Conservation (phyloP, 2,113 vertebrate genomes). For the Loxodonta africana region DNA sequence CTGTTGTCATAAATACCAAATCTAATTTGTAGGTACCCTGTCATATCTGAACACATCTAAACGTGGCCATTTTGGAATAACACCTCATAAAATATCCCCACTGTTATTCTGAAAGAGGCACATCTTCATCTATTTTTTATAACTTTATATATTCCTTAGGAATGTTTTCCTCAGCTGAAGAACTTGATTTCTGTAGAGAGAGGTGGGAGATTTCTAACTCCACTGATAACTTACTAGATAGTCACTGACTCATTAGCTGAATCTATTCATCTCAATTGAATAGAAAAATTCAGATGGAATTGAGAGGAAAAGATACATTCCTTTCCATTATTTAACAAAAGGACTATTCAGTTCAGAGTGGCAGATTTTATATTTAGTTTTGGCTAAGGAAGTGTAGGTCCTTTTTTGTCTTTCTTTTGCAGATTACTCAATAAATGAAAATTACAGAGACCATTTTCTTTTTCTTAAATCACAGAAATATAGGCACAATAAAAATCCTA, state of each 20-base stretch:
- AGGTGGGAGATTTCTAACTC: neutral
- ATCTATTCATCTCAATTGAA: conserved; percentile 70
- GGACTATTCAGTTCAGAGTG: neutral
- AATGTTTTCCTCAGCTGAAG: conserved; percentile 29
- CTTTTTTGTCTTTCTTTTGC: conserved; percentile 14
- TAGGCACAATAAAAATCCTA: neutral
- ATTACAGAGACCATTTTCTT: neutral
- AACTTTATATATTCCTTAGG: conserved; percentile 26
- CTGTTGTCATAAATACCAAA: neutral
- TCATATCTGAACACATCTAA: neutral
- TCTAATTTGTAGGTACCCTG: neutral
- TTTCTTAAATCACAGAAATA: conserved; percentile 20
- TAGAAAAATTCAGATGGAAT: conserved; percentile 53
- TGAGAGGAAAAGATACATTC: conserved; percentile 8
- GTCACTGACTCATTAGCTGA: conserved; percentile 72
- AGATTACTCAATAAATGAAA: conserved; percentile 38
- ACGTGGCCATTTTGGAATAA: conserved; percentile 8
- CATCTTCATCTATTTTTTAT: neutral
- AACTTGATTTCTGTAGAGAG: conserved; percentile 45
- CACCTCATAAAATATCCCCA: neutral
- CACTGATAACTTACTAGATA: conserved; percentile 56
- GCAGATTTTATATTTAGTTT: conserved; percentile 61
- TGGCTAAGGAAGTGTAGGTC: conserved; percentile 40
- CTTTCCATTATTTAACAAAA: conserved; percentile 43
- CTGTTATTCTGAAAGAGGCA: neutral